Evolutionary conservation across 37 sponge, comb jelly and placozoan genomes (phyloP), one percentile per base, ranked within the genome.

Genomic region (Axinella damicornis): DNA sequence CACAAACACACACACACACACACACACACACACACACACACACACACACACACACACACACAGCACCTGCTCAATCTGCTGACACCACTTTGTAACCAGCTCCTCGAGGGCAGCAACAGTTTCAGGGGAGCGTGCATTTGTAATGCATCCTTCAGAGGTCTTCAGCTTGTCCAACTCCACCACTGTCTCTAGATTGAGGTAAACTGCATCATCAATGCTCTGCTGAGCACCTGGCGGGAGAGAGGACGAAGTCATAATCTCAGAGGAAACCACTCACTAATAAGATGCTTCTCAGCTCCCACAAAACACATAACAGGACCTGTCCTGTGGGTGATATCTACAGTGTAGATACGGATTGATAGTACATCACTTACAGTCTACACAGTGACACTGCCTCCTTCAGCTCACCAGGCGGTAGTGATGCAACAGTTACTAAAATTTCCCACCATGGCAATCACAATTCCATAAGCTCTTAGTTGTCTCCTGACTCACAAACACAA

Each of bases 1-100:
- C n/a, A n/a, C n/a, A n/a, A n/a, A 35, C 77, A 53, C 46, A 46
- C 46, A 46, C 46, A 46, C 46, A 46, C 46, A 46, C 65, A 64
- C n/a, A n/a, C n/a, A n/a, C n/a, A n/a, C n/a, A n/a, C n/a, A n/a
- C n/a, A n/a, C n/a, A n/a, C n/a, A n/a, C n/a, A n/a, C n/a, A n/a
- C n/a, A n/a, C n/a, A n/a, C n/a, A n/a, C n/a, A n/a, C n/a, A 35
- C 77, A 53, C 46, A 46, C 46, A 46, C 46, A 46, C 46, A 46
- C 46, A 46, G n/a, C 46, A 93, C 90, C 76, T 95, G 93, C 77
- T 97, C 98, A 56, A 97, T 89, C 35, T 92, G 90, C 80, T 85
- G 86, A 69, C 95, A 97, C 98, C 98, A 97, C 63, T 65, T 41
- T n/a, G 79, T 19, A 2, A 92, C 71, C 34, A 92, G 78, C 41